phyloP scores from a whole-genome alignment of 2,888 invertebrate species.

The Trachelus stipa region DNA sequence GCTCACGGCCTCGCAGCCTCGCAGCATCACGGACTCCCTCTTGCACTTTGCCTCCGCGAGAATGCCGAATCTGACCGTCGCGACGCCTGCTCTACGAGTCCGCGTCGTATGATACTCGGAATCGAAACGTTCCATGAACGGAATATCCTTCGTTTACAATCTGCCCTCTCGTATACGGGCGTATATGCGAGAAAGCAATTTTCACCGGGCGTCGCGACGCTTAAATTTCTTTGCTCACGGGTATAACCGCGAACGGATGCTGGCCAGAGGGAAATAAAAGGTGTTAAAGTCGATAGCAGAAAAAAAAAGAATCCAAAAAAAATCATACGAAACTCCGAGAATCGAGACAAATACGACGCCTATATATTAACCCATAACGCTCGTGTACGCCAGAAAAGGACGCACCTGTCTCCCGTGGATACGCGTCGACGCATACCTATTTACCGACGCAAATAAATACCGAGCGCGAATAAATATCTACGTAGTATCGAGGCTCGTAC shows the following conservation, averaged over 20 bases:
- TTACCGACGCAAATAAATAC: constrained; percentile 5
- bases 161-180: too few species aligned
- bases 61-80: constrained; percentile 6
- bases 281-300: constrained; percentile 16
- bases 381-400: background rate
- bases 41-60: constrained; percentile 17
- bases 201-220: constrained; percentile 4
- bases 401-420: background rate
- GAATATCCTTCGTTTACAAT: too few species aligned
- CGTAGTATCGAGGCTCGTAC: background rate
- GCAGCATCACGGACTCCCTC: constrained; percentile 33
- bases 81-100: background rate
- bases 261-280: background rate
- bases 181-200: background rate
- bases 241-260: too few species aligned
- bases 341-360: background rate
- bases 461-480: constrained; percentile 5
- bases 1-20: constrained; percentile 56
- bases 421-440: constrained; percentile 2
- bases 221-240: too few species aligned
- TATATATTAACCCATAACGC: too few species aligned
- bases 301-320: constrained; percentile 9
- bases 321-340: constrained; percentile 12
- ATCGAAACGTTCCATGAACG: too few species aligned
- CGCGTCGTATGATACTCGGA: background rate